A percentile compares a stretch with the other conserved stretches of the same genome.
phyloP scores from a whole-genome alignment of 2,888 invertebrate genomes.

The Hecatera dysodea region DNA sequence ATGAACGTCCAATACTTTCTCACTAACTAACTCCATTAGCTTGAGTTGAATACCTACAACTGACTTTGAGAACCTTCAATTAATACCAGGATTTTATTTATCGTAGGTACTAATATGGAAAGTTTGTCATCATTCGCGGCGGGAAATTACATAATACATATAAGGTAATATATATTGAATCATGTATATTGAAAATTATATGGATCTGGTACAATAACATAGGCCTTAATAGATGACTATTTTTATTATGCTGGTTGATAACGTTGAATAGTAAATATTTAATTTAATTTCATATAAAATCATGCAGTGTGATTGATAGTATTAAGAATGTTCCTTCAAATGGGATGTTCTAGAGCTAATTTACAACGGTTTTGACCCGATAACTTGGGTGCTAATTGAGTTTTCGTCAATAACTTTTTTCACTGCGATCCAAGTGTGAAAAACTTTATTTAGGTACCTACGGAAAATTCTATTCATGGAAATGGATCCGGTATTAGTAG shows the following conservation, averaged over 20 bases:
- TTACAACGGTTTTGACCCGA: too few relatives aligned
- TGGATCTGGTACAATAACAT: neutral
- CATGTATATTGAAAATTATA: slow-evolving; percentile 18
- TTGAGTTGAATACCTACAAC: slow-evolving; percentile 9
- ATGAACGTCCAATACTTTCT: slow-evolving; percentile 74
- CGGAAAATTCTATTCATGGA: neutral
- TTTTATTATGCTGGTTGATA: neutral
- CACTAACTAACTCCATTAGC: slow-evolving; percentile 60
- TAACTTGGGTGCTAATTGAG: neutral
- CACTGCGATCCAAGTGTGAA: neutral
- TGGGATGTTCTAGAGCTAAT: too few relatives aligned
- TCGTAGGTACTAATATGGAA: slow-evolving; percentile 53
- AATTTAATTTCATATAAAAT: too few relatives aligned
- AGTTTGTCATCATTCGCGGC: slow-evolving; percentile 49
- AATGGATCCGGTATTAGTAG: neutral
- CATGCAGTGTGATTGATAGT: too few relatives aligned
- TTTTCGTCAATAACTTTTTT: neutral
- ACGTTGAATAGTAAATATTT: neutral
- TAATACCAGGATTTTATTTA: slow-evolving; percentile 64
- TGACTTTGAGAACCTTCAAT: slow-evolving; percentile 49
- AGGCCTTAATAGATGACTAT: neutral
- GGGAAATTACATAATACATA: slow-evolving; percentile 55
- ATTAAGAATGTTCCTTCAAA: too few relatives aligned
- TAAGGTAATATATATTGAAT: slow-evolving; percentile 54
- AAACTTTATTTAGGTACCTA: neutral